phyloP scores from a whole-genome alignment of 1,140 invertebrate species.

The Zaprionus ornatus region DNA sequence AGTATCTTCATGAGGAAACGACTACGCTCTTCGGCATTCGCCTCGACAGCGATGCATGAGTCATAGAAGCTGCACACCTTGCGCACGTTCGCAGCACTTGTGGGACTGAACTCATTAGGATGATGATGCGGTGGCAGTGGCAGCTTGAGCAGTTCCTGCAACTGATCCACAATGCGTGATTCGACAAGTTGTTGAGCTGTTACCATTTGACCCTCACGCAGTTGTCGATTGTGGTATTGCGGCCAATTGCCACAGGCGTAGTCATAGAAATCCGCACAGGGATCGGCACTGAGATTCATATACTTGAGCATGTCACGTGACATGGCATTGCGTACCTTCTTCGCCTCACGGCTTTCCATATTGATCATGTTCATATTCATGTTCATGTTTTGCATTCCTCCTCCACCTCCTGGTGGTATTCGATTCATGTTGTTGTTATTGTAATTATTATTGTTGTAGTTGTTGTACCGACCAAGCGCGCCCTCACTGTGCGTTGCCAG shows the following conservation, averaged over 20 bases:
- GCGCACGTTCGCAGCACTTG: conserved; percentile 37
- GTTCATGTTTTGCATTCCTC: conserved; percentile 7
- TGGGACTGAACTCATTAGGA: conserved; percentile 33
- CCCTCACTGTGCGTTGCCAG: not conserved
- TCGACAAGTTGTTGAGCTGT: conserved; percentile 61
- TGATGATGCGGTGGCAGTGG: conserved; percentile 43
- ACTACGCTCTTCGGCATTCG: conserved; percentile 30
- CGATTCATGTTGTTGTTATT: conserved; percentile 44
- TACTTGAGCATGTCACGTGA: conserved; percentile 88
- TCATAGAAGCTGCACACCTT: conserved; percentile 93
- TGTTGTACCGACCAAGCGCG: conserved; percentile 3
- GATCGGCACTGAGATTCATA: conserved; percentile 91
- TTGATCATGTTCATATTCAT: not conserved
- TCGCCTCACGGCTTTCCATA: conserved; percentile 46
- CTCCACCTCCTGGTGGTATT: not conserved
- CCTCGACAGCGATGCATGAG: conserved; percentile 89
- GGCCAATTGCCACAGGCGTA: conserved; percentile 86
- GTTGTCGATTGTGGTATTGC: conserved; percentile 36
- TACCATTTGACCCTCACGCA: conserved; percentile 35
- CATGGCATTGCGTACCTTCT: conserved; percentile 42
- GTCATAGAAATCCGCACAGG: conserved; percentile 95
- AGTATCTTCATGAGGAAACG: conserved; percentile 60
- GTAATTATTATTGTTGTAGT: not conserved
- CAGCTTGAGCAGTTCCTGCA: conserved; percentile 51
- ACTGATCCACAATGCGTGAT: conserved; percentile 32